These are phyloP conservation scores for Lithophane socia DNA, from an alignment of 2,888 invertebrate species.

Conservation along the genomic window DNA sequence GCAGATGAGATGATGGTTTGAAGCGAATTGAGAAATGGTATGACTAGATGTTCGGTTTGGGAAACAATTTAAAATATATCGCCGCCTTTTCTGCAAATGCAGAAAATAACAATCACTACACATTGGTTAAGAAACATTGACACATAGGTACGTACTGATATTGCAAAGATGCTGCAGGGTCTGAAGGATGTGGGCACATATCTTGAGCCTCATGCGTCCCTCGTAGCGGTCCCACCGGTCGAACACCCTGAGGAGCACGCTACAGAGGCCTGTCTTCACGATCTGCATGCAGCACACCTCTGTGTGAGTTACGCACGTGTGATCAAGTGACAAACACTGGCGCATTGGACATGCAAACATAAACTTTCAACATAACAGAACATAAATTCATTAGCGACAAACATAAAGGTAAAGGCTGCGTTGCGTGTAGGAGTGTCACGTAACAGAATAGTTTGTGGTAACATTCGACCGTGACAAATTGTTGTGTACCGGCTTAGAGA, in stretches of 20 bases:
- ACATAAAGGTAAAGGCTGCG: conserved; percentile 44
- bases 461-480: conserved; percentile 64
- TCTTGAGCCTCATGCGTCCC: conserved; percentile 91
- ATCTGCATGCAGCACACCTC: conserved; percentile 92
- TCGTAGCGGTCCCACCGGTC: conserved; percentile 92
- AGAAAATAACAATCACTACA: conserved; percentile 3
- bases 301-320: conserved; percentile 88
- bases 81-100: conserved; percentile 4
- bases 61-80: not conserved
- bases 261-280: conserved; percentile 91
- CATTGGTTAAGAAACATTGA: conserved; percentile 28
- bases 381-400: conserved; percentile 65
- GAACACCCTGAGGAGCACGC: conserved; percentile 90
- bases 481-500: conserved; percentile 36
- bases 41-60: not conserved
- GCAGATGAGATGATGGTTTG: not conserved
- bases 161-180: conserved; percentile 91
- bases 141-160: conserved; percentile 88
- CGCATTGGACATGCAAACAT: conserved; percentile 74
- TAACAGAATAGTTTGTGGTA: conserved; percentile 37
- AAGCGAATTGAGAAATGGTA: not conserved
- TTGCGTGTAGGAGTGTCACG: conserved; percentile 53
- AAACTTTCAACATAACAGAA: conserved; percentile 64
- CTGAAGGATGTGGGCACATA: conserved; percentile 90
- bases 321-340: conserved; percentile 77